Percentiles rank a stretch among this genome's conserved stretches.
These are phyloP conservation scores for Drosophila lini DNA, from an alignment of 1,140 invertebrate genomes.

Conservation along the genomic window DNA sequence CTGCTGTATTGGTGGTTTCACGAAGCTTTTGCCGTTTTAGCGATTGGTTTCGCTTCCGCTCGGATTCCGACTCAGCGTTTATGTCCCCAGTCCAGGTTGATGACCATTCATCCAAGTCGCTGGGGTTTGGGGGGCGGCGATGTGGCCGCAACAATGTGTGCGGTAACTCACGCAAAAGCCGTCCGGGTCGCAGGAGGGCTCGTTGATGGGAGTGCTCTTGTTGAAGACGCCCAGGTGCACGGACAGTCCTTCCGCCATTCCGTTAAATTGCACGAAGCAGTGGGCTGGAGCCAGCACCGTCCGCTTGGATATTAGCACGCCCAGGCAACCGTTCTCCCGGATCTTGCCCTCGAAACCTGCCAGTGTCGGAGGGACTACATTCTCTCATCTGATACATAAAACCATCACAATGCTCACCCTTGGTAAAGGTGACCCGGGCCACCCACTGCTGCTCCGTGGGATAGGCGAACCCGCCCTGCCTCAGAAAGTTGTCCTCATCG, in stretches of 20 bases:
- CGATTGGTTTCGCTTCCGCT: slow-evolving; percentile 1
- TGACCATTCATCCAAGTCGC: slow-evolving; percentile 3
- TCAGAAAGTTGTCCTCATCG: slow-evolving; percentile 42
- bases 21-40: background rate
- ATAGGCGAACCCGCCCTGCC: slow-evolving; percentile 26
- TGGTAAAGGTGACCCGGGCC: slow-evolving; percentile 46
- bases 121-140: too few relatives aligned
- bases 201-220: slow-evolving; percentile 33
- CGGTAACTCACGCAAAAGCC: slow-evolving; percentile 47
- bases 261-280: slow-evolving; percentile 60
- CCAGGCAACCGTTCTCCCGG: slow-evolving; percentile 44
- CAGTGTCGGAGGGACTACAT: background rate
- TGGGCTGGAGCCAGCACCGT: slow-evolving; percentile 66
- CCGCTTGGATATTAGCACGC: slow-evolving; percentile 55
- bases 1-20: background rate
- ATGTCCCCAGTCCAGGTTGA: background rate
- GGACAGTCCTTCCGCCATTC: slow-evolving; percentile 47
- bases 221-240: slow-evolving; percentile 69
- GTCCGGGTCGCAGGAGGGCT: slow-evolving; percentile 35
- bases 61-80: slow-evolving; percentile 5
- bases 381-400: too few relatives aligned
- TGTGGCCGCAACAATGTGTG: too few relatives aligned
- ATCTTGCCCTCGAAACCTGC: slow-evolving; percentile 51
- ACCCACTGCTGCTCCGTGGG: slow-evolving; percentile 71
- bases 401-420: slow-evolving; percentile 31